Evolutionary conservation across 2,888 invertebrate species (phyloP).

Genomic region (Calephelis perditalis): DNA sequence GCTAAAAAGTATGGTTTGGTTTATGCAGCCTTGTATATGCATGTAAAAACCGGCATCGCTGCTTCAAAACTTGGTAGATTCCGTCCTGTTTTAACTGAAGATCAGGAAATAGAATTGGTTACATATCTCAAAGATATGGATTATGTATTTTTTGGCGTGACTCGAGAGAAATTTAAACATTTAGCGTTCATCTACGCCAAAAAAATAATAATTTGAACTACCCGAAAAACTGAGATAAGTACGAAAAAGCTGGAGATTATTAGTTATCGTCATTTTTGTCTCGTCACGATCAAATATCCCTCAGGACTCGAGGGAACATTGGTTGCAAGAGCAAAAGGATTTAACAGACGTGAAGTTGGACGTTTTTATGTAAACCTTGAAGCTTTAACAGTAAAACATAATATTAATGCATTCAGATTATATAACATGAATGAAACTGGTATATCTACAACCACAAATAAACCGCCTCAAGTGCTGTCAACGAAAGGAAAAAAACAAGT

Average conservation of each 20-base stretch:
- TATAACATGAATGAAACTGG: conserved; percentile 19
- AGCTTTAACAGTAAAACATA: conserved; percentile 21
- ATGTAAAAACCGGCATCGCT: conserved; percentile 23
- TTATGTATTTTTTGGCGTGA: conserved; percentile 28
- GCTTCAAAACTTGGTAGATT: conserved; percentile 28
- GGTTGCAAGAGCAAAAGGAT: conserved; percentile 31
- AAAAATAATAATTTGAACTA: conserved; percentile 16
- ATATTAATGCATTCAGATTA: conserved; percentile 13
- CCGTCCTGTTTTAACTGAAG: conserved; percentile 29
- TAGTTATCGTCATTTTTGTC: conserved; percentile 6
- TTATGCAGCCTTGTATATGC: conserved; percentile 19
- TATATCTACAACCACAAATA: conserved; percentile 30
- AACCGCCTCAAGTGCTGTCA: conserved; percentile 30
- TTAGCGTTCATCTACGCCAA: conserved; percentile 24
- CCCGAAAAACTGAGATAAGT: conserved; percentile 31
- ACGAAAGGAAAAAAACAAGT: conserved; percentile 31
- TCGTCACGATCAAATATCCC: conserved; percentile 26
- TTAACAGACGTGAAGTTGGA: conserved; percentile 32
- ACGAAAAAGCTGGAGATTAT: conserved; percentile 26
- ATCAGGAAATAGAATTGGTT: conserved; percentile 29
- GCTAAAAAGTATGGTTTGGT: conserved; percentile 30
- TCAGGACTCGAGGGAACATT: conserved; percentile 33
- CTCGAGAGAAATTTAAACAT: conserved; percentile 29
- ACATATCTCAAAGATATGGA: conserved; percentile 31
- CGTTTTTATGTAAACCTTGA: conserved; percentile 30